Percentiles rank a stretch among this genome's conserved stretches.
phyloP scores from a whole-genome alignment of 35 echinoderm and acorn worm species.

The Patiria miniata region DNA sequence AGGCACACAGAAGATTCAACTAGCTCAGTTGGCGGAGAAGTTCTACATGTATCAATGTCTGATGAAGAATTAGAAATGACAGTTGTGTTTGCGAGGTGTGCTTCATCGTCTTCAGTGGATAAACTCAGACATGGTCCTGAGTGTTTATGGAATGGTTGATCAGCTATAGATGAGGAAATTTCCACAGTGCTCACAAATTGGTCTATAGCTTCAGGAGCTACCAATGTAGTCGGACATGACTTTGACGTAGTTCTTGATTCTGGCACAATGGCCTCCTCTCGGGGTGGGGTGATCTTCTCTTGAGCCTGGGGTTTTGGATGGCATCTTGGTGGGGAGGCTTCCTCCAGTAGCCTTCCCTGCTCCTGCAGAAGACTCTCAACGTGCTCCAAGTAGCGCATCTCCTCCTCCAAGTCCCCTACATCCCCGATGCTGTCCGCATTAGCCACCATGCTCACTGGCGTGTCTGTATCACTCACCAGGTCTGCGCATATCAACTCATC shows the following conservation, averaged over 20 bases:
- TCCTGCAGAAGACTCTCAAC: slow-evolving; percentile 9
- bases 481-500: neutral
- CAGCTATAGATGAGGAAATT: neutral
- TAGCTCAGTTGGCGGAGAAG: neutral
- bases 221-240: neutral
- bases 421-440: neutral
- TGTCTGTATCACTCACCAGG: neutral
- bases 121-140: neutral
- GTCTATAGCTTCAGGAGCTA: neutral
- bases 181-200: neutral
- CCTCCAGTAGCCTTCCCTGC: slow-evolving; percentile 1
- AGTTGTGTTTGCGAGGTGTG: neutral
- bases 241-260: neutral
- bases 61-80: neutral
- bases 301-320: neutral
- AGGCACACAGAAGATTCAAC: slow-evolving; percentile 9
- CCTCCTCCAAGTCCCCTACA: neutral
- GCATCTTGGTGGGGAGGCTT: neutral
- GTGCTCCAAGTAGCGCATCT: neutral
- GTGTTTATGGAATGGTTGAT: neutral
- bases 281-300: neutral
- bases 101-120: neutral
- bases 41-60: neutral
- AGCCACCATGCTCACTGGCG: neutral
- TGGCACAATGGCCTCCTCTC: neutral